Percentiles rank a stretch among this genome's conserved stretches.
phyloP scores from a whole-genome alignment of 2,113 vertebrate species.

The Sterna hirundo region DNA sequence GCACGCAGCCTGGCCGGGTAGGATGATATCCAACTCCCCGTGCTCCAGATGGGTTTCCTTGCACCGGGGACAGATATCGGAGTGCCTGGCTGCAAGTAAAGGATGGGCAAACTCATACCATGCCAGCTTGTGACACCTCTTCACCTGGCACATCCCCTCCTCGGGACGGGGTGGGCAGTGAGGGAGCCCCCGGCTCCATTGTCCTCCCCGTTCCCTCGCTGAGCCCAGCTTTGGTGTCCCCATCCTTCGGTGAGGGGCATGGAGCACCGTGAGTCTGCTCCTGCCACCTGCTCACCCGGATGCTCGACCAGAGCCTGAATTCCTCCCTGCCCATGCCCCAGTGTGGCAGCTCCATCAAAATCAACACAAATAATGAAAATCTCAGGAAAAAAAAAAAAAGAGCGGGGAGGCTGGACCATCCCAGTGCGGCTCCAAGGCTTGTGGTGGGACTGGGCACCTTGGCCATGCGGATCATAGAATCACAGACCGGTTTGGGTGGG shows the following conservation, averaged over 20 bases:
- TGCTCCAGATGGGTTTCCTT: rapidly evolving
- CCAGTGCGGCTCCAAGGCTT: rapidly evolving
- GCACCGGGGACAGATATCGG: rapidly evolving
- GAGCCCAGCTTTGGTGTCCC: background rate
- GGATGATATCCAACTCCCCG: background rate
- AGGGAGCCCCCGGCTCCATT: rapidly evolving
- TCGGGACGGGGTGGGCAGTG: background rate
- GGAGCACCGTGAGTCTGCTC: rapidly evolving
- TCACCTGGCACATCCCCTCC: rapidly evolving
- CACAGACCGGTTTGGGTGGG: background rate
- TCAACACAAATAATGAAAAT: background rate
- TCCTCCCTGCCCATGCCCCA: rapidly evolving
- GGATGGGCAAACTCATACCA: rapidly evolving
- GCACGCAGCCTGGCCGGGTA: rapidly evolving
- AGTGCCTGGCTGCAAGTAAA: rapidly evolving
- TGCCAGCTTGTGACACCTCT: background rate
- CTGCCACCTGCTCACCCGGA: background rate
- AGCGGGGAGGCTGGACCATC: rapidly evolving
- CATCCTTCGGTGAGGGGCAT: rapidly evolving
- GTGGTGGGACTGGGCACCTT: background rate
- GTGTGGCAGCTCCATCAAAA: background rate
- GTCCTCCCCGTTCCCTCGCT: background rate
- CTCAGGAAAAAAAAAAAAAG: background rate
- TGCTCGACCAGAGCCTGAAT: background rate
- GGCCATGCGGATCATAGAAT: rapidly evolving